Base-by-base conservation (phyloP, 23 tunicate genomes). In the Oikopleura albicans region DNA sequence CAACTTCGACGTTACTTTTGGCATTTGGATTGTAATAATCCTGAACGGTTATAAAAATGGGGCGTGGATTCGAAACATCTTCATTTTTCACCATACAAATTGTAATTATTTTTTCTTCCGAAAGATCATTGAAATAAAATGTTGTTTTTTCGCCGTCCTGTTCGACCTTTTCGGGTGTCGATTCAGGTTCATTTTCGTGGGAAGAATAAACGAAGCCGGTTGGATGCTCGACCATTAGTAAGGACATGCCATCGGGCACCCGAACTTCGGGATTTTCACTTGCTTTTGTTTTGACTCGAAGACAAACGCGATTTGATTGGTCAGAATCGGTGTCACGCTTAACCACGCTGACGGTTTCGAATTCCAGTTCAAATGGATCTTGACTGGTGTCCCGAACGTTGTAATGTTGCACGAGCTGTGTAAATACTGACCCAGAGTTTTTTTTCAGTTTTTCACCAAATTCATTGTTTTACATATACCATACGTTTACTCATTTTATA, bases 201-300 rank as follows among this genome's bases (percentile, higher is more conserved):
- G 79, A 71, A 16, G 35, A 71, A 31, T 71, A 29, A 2, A 2
- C 79, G 37, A 16, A 71, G 37, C 79, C 79, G 31, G 79, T 22
- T 71, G 79, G 79, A 31, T 71, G 79, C 79, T 71, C 79, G 27
- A 71, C 35, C 35, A 29, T 71, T 4, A 71, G 37, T 37, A 71
- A 71, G 31, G 4, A 2, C 79, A 71, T 71, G 2, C 79, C 79
- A 37, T 71, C 79, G 33, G 79, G 79, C 4, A 71, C 79, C 4
- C 79, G 33, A 37, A 12, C 8, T 49, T 49, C 16, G 8, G 8
- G 16, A 22, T 49, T 49, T 22, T 49, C 22, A 22, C 8, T 71
- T 2, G 79, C 79, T 71, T 71, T 71, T 71, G 79, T 31, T 27
- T 16, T 71, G 35, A 71, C 33, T 16, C 31, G 36, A 29, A 71